A percentile compares a stretch with the other conserved stretches of the same genome.
These are phyloP conservation scores for Stictocephala bisonia DNA, from an alignment of 2,888 invertebrate genomes.

Conservation along the genomic window DNA sequence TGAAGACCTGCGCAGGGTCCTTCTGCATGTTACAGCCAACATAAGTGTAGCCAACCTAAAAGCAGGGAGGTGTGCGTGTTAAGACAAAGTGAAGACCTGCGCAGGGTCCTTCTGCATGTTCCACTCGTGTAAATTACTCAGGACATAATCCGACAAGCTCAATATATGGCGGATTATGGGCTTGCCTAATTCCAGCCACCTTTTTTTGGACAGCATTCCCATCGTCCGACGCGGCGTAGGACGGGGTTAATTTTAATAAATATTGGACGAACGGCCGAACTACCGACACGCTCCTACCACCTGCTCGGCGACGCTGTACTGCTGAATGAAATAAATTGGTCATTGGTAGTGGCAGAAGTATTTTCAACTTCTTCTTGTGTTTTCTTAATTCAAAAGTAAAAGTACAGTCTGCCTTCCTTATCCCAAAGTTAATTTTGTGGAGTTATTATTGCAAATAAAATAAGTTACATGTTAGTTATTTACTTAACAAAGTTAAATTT, in stretches of 20 bases:
- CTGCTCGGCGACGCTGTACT: too few relatives aligned
- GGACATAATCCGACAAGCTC: constrained; percentile 22
- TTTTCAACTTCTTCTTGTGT: too few relatives aligned
- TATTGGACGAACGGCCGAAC: constrained; percentile 9
- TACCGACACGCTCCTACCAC: too few relatives aligned
- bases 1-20: too few relatives aligned
- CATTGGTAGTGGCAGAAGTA: too few relatives aligned
- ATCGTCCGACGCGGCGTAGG: constrained; percentile 15
- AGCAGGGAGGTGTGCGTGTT: background rate
- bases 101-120: constrained; percentile 30
- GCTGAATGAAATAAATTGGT: too few relatives aligned
- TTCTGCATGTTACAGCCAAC: background rate
- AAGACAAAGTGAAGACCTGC: background rate
- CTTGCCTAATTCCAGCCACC: constrained; percentile 37
- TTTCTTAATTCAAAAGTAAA: too few relatives aligned
- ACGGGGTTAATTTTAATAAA: constrained; percentile 40
- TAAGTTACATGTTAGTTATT: too few relatives aligned
- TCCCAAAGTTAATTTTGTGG: too few relatives aligned
- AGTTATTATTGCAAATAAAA: too few relatives aligned
- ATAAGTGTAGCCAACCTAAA: background rate
- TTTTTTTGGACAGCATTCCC: constrained; percentile 36
- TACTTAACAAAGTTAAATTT: too few relatives aligned
- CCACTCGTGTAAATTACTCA: constrained; percentile 37
- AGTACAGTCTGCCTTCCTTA: too few relatives aligned
- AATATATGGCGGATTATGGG: constrained; percentile 38